Evolutionary conservation across 2,797 vertebrate species (phyloP).

Genomic region (Crocodylus rhombifer): DNA sequence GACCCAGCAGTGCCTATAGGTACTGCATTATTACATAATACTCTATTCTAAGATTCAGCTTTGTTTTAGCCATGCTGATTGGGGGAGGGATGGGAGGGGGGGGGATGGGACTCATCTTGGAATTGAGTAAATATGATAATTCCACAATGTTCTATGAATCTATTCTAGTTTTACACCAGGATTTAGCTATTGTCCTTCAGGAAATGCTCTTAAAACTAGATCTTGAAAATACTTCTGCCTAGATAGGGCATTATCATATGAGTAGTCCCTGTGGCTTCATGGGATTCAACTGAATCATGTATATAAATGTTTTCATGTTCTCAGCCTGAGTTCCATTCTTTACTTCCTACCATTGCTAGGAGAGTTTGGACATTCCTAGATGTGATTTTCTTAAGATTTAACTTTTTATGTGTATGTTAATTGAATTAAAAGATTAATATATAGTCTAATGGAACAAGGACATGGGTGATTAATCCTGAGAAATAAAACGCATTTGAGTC

Average conservation of each 20-base stretch:
- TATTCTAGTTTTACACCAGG: background rate
- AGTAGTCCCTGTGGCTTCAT: background rate
- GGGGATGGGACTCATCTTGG: too few species aligned
- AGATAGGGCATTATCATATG: background rate
- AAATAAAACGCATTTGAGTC: slow-evolving; percentile 52
- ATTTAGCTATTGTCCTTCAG: background rate
- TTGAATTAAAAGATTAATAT: slow-evolving; percentile 67
- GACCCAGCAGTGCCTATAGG: too few species aligned
- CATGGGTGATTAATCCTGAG: slow-evolving; percentile 50
- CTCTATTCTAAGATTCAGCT: too few species aligned
- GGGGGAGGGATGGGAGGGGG: too few species aligned
- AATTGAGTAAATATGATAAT: too few species aligned
- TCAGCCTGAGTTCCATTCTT: background rate
- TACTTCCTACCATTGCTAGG: background rate
- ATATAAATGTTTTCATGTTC: background rate
- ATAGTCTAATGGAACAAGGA: slow-evolving; percentile 37
- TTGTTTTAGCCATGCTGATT: too few species aligned
- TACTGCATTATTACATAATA: too few species aligned
- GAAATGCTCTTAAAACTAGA: slow-evolving; percentile 16
- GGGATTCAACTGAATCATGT: rapidly evolving
- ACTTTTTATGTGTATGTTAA: slow-evolving; percentile 37
- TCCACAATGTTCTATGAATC: background rate
- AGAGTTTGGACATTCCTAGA: slow-evolving; percentile 7
- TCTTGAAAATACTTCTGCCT: background rate
- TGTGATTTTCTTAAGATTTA: slow-evolving; percentile 43